A percentile compares a stretch with the other conserved stretches of the same genome.
These are phyloP conservation scores for Achatina immaculata DNA, from an alignment of 1,140 invertebrate genomes.

Conservation along the genomic window DNA sequence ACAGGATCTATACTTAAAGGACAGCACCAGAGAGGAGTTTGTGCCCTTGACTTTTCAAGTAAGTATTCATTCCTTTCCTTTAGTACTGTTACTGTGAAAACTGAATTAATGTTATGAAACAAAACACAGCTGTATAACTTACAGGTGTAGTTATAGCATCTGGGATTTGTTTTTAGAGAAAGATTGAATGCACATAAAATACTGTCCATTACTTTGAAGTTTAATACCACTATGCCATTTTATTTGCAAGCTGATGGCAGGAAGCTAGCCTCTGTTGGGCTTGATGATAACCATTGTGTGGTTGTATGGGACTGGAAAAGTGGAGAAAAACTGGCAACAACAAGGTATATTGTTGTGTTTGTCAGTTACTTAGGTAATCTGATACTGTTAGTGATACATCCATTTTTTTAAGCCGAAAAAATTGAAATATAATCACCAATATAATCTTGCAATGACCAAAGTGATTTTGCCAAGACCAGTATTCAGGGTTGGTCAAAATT, in stretches of 20 bases:
- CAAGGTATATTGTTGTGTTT: constrained; percentile 61
- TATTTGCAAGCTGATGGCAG: constrained; percentile 67
- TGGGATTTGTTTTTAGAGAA: neutral
- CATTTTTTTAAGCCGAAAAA: no score
- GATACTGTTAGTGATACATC: neutral
- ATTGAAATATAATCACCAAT: no score
- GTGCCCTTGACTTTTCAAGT: constrained; percentile 71
- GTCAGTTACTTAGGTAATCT: no score
- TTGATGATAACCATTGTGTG: constrained; percentile 71
- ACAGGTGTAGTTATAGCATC: neutral
- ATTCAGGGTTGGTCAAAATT: no score
- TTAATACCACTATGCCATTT: neutral
- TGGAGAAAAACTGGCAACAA: constrained; percentile 70
- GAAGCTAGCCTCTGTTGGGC: constrained; percentile 69
- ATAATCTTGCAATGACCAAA: no score
- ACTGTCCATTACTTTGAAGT: no score
- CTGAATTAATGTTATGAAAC: neutral
- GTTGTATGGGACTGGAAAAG: constrained; percentile 72
- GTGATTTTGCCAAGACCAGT: no score
- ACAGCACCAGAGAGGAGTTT: constrained; percentile 71
- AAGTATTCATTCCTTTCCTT: neutral
- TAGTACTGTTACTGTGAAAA: neutral
- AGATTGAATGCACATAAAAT: no score
- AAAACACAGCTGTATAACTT: neutral
- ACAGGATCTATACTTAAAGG: constrained; percentile 71